These are phyloP conservation scores for Mus musculus DNA, from an alignment of 2,113 vertebrate genomes.

Conservation along the genomic window DNA sequence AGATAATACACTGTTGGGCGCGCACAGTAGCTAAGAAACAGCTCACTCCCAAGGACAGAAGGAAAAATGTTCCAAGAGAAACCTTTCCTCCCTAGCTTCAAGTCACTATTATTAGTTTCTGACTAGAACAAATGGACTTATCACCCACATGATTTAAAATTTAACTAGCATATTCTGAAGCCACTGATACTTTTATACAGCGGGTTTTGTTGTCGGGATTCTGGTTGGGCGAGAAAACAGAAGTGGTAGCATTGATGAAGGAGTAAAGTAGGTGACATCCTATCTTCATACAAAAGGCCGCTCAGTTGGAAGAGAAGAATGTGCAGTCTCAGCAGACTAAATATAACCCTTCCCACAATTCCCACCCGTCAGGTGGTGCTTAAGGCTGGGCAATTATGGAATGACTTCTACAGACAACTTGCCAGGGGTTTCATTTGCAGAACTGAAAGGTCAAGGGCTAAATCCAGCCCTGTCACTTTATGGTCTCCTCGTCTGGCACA, in stretches of 20 bases:
- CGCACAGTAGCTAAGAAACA: background rate
- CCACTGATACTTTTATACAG: background rate
- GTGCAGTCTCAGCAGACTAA: constrained; percentile 78
- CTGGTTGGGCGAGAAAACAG: constrained; percentile 38
- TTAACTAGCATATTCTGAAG: constrained; percentile 21
- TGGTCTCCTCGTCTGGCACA: constrained; percentile 44
- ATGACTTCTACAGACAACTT: constrained; percentile 59
- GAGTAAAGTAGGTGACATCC: constrained; percentile 36
- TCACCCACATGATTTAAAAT: constrained; percentile 28
- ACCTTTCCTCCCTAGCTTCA: background rate
- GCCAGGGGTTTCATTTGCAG: constrained; percentile 55
- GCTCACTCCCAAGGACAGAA: background rate
- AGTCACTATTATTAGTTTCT: constrained; percentile 35
- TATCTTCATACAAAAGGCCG: constrained; percentile 63
- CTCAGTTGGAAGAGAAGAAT: constrained; percentile 70
- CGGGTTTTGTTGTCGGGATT: constrained; percentile 26
- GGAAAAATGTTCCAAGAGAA: background rate
- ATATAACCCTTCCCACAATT: constrained; percentile 79
- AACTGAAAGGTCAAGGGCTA: constrained; percentile 71
- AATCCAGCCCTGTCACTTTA: constrained; percentile 43
- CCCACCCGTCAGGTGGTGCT: constrained; percentile 80
- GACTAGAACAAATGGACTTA: constrained; percentile 17
- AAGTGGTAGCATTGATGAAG: background rate
- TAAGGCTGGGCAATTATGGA: constrained; percentile 69
- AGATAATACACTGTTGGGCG: background rate